Evolutionary conservation across 2,113 vertebrate species (phyloP), one percentile per base, ranked within the genome.

Genomic region (Prionailurus viverrinus): DNA sequence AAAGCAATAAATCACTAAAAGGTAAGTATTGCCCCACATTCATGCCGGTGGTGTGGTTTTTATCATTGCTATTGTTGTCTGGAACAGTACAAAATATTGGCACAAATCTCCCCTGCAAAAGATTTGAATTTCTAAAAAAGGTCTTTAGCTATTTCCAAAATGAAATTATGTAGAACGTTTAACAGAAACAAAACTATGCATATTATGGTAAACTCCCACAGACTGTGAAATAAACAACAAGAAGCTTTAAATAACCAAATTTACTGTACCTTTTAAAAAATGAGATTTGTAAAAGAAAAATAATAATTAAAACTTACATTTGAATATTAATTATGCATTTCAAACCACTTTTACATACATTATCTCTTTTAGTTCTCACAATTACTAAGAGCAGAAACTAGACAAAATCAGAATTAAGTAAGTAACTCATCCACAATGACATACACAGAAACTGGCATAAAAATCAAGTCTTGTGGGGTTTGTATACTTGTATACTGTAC

Each of bases 171-270:
- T 31, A 58, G 48, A 63, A 69, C 16, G 81, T 41, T 90, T 69
- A 88, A 81, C 25, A 96, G 92, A 93, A 71, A 88, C 14, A 86
- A 97, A 97, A 65, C 33, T 53, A 21, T 78, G 82, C 4, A 39
- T n/a, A 91, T 89, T 73, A 85, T 33, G 48, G 19, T 55, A 91
- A 61, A 95, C 3, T 53, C 84, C 31, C 41, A 86, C 14, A 95
- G 94, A 83, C 16, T 23, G 41, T 94, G 27, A 95, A 51, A 86
- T 94, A 41, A 89, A 92, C 36, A 89, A 39, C 58, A 90, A 73
- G 45, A 92, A 81, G 3, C 25, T 58, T 94, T 29, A 89, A 48
- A 58, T 79, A 92, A 81, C 19, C 79, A 80, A 83, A 80, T 69
- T 41, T 95, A 68, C 48, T 83, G 3, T 58, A 25, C 18, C 90